Evolutionary conservation across 1,140 invertebrate species (phyloP).

Genomic region (Ostrea denselamellosa): DNA sequence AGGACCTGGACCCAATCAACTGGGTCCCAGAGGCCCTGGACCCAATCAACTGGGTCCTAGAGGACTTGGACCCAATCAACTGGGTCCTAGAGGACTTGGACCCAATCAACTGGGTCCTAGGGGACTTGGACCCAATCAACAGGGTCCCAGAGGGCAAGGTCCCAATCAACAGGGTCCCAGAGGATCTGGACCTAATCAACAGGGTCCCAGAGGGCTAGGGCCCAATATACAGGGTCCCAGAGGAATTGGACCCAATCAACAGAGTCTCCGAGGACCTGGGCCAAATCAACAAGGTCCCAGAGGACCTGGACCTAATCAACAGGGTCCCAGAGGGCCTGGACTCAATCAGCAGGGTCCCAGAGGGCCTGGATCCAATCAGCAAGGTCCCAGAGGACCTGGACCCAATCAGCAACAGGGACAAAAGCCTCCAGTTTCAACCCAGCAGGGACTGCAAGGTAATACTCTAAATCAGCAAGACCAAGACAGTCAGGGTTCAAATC

Average conservation of each 20-base stretch:
- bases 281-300: neutral
- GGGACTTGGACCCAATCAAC: neutral
- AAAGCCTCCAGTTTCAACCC: neutral
- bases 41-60: neutral
- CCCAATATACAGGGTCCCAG: neutral
- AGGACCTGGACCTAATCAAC: slow-evolving; percentile 21
- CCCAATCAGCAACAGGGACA: slow-evolving; percentile 40
- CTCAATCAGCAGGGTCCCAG: neutral
- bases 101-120: neutral
- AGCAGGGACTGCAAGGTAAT: neutral
- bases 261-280: neutral
- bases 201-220: neutral
- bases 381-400: neutral
- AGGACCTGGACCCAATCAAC: neutral
- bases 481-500: neutral
- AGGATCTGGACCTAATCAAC: neutral
- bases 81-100: neutral
- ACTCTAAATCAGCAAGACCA: neutral
- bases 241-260: neutral
- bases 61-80: neutral
- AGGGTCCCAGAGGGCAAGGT: neutral
- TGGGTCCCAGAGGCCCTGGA: neutral
- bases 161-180: neutral
- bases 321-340: neutral
- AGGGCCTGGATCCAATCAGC: neutral